A percentile compares a stretch with the other conserved stretches of the same genome.
Evolutionary conservation across 2,888 invertebrate species (phyloP).

Genomic region (Parapristionchus giblindavisi): DNA sequence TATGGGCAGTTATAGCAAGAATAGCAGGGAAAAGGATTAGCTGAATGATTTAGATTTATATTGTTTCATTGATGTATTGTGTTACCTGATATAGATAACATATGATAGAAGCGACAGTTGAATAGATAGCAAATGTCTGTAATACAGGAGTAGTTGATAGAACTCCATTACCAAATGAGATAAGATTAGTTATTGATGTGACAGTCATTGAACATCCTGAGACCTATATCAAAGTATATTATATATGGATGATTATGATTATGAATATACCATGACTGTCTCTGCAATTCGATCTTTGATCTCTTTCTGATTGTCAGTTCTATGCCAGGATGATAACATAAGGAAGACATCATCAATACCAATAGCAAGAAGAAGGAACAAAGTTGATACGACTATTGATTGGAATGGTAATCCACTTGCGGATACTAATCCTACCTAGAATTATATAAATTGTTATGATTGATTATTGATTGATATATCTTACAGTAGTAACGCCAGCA

Average conservation of each 20-base stretch:
- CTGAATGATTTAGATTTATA: constrained; percentile 37
- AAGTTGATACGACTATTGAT: constrained; percentile 55
- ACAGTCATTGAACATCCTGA: constrained; percentile 62
- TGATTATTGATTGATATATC: no score
- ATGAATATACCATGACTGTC: constrained; percentile 41
- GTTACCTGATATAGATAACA: constrained; percentile 52
- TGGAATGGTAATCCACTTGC: constrained; percentile 58
- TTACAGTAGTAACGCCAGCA: constrained; percentile 42
- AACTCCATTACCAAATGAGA: constrained; percentile 61
- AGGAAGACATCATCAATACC: constrained; percentile 61
- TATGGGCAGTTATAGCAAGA: constrained; percentile 52
- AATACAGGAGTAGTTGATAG: constrained; percentile 58
- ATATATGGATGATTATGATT: background rate
- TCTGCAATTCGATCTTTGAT: constrained; percentile 49
- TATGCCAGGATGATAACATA: constrained; percentile 57
- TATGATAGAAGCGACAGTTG: constrained; percentile 54
- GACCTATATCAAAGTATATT: constrained; percentile 42
- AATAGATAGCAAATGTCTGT: constrained; percentile 60
- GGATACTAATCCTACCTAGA: constrained; percentile 52
- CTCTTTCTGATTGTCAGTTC: constrained; percentile 46
- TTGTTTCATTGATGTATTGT: background rate
- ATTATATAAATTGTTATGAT: no score
- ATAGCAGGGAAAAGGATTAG: constrained; percentile 59
- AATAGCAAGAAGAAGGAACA: constrained; percentile 58
- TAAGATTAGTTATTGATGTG: constrained; percentile 58